These are phyloP conservation scores for Sminthurinus aureus DNA, from an alignment of 2,888 invertebrate species.

Conservation along the genomic window DNA sequence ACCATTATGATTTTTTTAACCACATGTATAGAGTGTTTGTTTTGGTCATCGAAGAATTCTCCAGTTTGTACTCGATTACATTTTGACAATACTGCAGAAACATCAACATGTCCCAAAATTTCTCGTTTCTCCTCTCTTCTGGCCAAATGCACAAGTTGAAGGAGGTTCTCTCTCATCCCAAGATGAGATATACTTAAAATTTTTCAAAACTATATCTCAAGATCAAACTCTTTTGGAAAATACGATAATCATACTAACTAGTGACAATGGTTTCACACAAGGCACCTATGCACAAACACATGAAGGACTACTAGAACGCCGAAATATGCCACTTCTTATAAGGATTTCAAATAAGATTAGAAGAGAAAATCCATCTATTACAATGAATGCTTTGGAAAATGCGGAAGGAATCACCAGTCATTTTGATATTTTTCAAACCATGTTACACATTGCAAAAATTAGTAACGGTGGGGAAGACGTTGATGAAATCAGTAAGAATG, in stretches of 20 bases:
- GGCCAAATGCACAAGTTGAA: constrained; percentile 44
- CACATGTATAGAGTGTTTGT: constrained; percentile 29
- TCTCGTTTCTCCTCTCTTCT: constrained; percentile 42
- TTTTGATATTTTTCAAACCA: constrained; percentile 46
- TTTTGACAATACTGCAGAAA: constrained; percentile 38
- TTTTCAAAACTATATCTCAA: constrained; percentile 42
- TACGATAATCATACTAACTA: constrained; percentile 45
- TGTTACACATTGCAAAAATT: constrained; percentile 37
- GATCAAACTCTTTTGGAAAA: constrained; percentile 39
- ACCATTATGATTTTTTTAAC: no score
- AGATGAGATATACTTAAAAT: constrained; percentile 39
- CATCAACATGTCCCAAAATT: constrained; percentile 41
- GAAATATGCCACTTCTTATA: constrained; percentile 44
- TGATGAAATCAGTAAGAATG: not conserved
- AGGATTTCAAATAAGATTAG: constrained; percentile 41
- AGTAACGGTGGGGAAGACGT: not conserved
- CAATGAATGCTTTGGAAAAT: constrained; percentile 38
- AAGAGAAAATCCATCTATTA: constrained; percentile 27
- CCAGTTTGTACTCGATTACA: constrained; percentile 42
- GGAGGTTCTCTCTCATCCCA: constrained; percentile 32
- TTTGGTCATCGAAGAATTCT: constrained; percentile 37
- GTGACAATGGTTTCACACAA: constrained; percentile 45
- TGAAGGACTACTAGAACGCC: constrained; percentile 45
- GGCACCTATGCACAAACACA: constrained; percentile 40
- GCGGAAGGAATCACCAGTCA: constrained; percentile 44